These are phyloP conservation scores for Micromussa lordhowensis DNA, from an alignment of 92 coral and sea anemone genomes.

Conservation along the genomic window DNA sequence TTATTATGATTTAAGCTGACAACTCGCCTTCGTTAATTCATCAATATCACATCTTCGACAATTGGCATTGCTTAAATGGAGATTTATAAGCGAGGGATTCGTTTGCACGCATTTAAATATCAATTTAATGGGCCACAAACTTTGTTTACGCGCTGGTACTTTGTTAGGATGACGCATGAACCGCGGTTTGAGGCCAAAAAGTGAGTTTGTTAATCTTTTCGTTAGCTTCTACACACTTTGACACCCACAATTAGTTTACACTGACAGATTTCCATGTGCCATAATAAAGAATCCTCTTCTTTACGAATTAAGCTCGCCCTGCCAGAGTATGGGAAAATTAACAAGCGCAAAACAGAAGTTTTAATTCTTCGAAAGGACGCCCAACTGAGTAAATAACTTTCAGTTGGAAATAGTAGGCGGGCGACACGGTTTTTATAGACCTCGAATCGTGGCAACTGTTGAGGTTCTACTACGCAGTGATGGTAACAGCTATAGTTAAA, in stretches of 20 bases:
- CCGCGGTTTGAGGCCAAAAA: slow-evolving; percentile 24
- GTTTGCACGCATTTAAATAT: slow-evolving; percentile 81
- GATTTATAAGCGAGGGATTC: slow-evolving; percentile 62
- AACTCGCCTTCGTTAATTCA: slow-evolving; percentile 52
- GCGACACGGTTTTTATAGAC: slow-evolving; percentile 1
- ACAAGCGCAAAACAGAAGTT: slow-evolving; percentile 43
- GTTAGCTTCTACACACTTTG: neutral
- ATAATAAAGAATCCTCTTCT: slow-evolving; percentile 11
- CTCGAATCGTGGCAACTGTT: neutral
- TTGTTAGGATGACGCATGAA: slow-evolving; percentile 17
- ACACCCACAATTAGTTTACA: slow-evolving; percentile 15
- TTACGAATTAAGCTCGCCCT: slow-evolving; percentile 15
- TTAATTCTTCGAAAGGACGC: slow-evolving; percentile 17
- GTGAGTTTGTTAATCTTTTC: slow-evolving; percentile 7
- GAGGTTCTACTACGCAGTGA: neutral
- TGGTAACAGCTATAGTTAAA: neutral
- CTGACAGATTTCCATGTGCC: neutral
- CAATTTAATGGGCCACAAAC: slow-evolving; percentile 66
- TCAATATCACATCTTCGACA: slow-evolving; percentile 69
- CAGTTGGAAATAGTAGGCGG: slow-evolving; percentile 8
- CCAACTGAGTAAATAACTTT: slow-evolving; percentile 30
- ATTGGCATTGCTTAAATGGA: slow-evolving; percentile 71
- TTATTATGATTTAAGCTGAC: slow-evolving; percentile 26
- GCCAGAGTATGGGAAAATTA: slow-evolving; percentile 37
- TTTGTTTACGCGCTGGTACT: slow-evolving; percentile 69